These are phyloP conservation scores for Nasonia giraulti DNA, from an alignment of 1,140 invertebrate species.

Conservation along the genomic window DNA sequence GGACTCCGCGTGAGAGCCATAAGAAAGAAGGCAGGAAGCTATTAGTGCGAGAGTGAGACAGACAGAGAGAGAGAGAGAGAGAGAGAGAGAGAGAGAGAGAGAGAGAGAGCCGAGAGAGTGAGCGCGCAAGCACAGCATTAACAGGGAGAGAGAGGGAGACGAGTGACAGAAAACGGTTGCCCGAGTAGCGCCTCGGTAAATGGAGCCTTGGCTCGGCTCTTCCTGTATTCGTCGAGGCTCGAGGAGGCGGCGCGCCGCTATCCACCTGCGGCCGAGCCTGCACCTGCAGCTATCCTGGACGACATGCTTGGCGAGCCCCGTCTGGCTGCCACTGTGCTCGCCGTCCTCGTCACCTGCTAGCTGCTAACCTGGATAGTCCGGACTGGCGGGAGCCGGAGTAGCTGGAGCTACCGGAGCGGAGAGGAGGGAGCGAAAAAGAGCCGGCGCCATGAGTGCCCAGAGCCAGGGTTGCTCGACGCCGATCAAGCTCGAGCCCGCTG, in stretches of 20 bases:
- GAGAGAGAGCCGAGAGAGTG: background rate
- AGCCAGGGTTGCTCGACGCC: constrained; percentile 41
- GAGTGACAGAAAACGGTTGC: background rate
- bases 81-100: background rate
- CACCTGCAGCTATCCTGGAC: background rate
- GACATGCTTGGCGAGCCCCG: background rate
- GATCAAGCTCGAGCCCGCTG: constrained; percentile 16
- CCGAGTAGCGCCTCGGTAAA: constrained; percentile 28
- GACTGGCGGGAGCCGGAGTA: background rate
- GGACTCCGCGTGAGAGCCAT: background rate
- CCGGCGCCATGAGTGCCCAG: constrained; percentile 62
- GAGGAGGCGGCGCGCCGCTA: constrained; percentile 52
- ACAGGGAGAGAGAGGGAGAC: background rate
- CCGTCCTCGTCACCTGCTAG: background rate
- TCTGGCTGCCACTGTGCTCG: background rate
- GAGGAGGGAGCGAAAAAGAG: constrained; percentile 17
- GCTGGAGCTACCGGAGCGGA: constrained; percentile 50
- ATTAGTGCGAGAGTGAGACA: too few species aligned
- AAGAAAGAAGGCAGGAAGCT: background rate
- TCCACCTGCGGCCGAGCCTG: constrained; percentile 3
- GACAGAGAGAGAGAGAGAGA: background rate
- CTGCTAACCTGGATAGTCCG: constrained; percentile 35
- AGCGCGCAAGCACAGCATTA: background rate
- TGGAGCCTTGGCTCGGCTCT: constrained; percentile 26
- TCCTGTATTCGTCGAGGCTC: constrained; percentile 21